phyloP scores from a whole-genome alignment of 2,888 invertebrate genomes.

The Sclerodermus sp. region DNA sequence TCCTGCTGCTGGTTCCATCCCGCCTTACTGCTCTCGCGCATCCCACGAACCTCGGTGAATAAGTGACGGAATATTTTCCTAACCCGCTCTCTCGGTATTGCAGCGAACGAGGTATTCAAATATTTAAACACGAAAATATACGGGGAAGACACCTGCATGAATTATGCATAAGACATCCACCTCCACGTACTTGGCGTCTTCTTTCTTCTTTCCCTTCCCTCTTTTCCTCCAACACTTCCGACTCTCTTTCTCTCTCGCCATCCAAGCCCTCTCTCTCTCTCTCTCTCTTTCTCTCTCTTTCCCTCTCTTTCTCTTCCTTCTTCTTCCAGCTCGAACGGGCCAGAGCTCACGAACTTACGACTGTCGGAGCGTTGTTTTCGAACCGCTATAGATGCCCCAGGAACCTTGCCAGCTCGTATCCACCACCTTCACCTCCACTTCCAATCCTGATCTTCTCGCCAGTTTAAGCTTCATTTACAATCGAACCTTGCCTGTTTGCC shows the following conservation, averaged over 20 bases:
- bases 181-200: conserved; percentile 10
- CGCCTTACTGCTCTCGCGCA: neutral
- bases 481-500: neutral
- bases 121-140: conserved; percentile 57
- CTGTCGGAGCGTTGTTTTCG: conserved; percentile 16
- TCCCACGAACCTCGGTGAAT: conserved; percentile 25
- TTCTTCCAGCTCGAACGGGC: conserved; percentile 1
- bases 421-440: neutral
- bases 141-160: conserved; percentile 49
- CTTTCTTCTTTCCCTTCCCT: conserved; percentile 13
- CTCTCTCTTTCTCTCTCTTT: neutral
- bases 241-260: conserved; percentile 16
- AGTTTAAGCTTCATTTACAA: neutral
- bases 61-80: conserved; percentile 49
- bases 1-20: neutral
- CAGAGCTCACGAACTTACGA: conserved; percentile 16
- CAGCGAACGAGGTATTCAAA: conserved; percentile 52
- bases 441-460: neutral
- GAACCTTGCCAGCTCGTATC: too few species aligned
- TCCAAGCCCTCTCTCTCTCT: conserved; percentile 4
- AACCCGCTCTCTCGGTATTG: conserved; percentile 35
- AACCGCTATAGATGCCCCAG: too few species aligned
- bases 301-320: conserved; percentile 2
- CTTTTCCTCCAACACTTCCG: conserved; percentile 8
- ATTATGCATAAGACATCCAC: conserved; percentile 50